These are phyloP conservation scores for Drosophila diplacantha DNA, from an alignment of 2,888 invertebrate species.

Conservation along the genomic window DNA sequence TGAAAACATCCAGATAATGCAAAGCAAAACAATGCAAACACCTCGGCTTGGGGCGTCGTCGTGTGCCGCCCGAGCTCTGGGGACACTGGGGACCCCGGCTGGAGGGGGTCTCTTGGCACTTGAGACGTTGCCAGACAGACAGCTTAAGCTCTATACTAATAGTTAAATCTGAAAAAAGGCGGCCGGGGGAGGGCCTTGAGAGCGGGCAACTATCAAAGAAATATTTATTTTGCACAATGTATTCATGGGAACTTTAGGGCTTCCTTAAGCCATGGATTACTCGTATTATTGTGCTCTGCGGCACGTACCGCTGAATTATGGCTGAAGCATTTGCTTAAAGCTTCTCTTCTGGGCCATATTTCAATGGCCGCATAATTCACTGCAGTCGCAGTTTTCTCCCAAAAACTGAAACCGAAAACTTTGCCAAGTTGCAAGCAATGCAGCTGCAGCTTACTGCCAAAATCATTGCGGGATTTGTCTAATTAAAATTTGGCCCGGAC, in stretches of 20 bases:
- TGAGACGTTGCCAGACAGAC: slow-evolving; percentile 32
- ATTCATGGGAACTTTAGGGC: background rate
- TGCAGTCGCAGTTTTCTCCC: slow-evolving; percentile 1
- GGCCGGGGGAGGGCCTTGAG: background rate
- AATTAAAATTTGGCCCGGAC: slow-evolving; percentile 23
- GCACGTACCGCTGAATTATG: background rate
- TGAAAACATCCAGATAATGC: slow-evolving; percentile 41
- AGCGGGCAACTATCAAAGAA: background rate
- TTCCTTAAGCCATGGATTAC: background rate
- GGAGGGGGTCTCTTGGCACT: slow-evolving; percentile 25
- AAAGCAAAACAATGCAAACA: slow-evolving; percentile 53
- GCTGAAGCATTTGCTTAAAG: background rate
- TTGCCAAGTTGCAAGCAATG: slow-evolving; percentile 11
- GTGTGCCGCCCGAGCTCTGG: slow-evolving; percentile 22
- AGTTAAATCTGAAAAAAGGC: slow-evolving; percentile 1
- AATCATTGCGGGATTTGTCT: slow-evolving; percentile 28
- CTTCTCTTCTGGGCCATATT: slow-evolving; percentile 3
- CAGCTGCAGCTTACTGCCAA: slow-evolving; percentile 25
- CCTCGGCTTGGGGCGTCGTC: slow-evolving; percentile 18
- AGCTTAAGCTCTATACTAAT: slow-evolving; percentile 1
- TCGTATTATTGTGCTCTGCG: background rate
- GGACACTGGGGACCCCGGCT: slow-evolving; percentile 9
- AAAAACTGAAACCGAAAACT: background rate
- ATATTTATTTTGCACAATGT: background rate
- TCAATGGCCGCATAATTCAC: slow-evolving; percentile 22